These are phyloP conservation scores for Octopus sinensis DNA, from an alignment of 1,140 invertebrate genomes.

Conservation along the genomic window DNA sequence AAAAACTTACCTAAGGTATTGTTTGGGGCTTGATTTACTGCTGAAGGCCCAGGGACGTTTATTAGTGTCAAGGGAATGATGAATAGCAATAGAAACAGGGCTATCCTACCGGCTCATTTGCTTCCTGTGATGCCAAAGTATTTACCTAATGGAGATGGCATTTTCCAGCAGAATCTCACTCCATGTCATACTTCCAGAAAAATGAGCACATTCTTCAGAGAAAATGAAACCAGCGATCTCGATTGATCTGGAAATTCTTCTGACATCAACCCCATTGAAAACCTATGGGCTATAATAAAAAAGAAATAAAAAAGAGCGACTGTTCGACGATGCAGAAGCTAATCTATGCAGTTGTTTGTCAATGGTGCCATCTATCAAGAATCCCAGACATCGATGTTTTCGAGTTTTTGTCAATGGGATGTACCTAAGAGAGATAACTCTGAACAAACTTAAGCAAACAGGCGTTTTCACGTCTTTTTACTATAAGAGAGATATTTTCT, in stretches of 20 bases:
- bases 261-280: background rate
- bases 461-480: too few species aligned
- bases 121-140: background rate
- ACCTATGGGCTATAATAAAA: background rate
- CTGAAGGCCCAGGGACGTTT: background rate
- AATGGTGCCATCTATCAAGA: too few species aligned
- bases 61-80: background rate
- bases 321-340: background rate
- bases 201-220: background rate
- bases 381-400: too few species aligned
- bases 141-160: background rate
- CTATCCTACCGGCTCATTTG: background rate
- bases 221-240: background rate
- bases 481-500: too few species aligned
- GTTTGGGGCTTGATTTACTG: background rate
- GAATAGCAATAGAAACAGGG: background rate
- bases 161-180: background rate
- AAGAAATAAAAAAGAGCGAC: background rate
- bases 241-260: background rate
- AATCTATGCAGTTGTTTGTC: background rate
- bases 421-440: too few species aligned
- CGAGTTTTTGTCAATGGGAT: too few species aligned
- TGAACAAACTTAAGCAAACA: too few species aligned
- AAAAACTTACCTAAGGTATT: too few species aligned
- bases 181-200: background rate